Percentiles rank a stretch among this genome's conserved stretches.
Evolutionary conservation across 2,797 vertebrate species (phyloP).

Genomic region (Hippopotamyrus pictus): DNA sequence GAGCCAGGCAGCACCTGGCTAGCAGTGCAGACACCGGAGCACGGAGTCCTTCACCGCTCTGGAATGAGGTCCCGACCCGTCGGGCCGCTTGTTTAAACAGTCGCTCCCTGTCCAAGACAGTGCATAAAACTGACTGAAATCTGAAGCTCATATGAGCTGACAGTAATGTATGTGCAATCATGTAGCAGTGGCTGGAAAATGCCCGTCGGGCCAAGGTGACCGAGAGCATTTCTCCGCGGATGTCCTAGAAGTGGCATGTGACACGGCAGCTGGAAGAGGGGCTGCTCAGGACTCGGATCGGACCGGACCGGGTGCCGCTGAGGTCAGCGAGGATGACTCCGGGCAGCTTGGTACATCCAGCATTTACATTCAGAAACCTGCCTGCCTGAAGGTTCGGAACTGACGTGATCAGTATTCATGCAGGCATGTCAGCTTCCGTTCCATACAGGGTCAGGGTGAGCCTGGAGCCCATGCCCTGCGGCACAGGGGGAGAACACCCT

Average conservation of each 20-base stretch:
- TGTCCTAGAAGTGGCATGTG: not conserved
- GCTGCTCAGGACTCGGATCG: not conserved
- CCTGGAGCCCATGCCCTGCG: not conserved
- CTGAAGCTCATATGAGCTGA: not conserved
- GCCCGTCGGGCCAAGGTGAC: not conserved
- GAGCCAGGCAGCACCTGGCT: not conserved
- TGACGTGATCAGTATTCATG: not conserved
- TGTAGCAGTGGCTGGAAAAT: not conserved
- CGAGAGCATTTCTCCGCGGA: too few relatives aligned
- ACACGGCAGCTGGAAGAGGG: not conserved
- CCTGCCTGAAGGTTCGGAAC: too few relatives aligned
- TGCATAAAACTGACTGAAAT: not conserved
- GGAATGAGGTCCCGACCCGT: not conserved
- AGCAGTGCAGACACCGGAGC: not conserved
- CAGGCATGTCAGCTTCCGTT: not conserved
- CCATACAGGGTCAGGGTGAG: not conserved
- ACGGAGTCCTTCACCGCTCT: not conserved
- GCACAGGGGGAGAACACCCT: not conserved
- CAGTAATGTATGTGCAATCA: not conserved
- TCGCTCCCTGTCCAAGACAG: not conserved
- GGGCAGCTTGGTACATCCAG: not conserved
- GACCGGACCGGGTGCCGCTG: not conserved
- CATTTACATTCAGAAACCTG: not conserved
- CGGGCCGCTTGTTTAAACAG: not conserved
- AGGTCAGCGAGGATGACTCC: not conserved